Conservation (phyloP, 1,140 invertebrate genomes). For the Trachelipus rathkii region DNA sequence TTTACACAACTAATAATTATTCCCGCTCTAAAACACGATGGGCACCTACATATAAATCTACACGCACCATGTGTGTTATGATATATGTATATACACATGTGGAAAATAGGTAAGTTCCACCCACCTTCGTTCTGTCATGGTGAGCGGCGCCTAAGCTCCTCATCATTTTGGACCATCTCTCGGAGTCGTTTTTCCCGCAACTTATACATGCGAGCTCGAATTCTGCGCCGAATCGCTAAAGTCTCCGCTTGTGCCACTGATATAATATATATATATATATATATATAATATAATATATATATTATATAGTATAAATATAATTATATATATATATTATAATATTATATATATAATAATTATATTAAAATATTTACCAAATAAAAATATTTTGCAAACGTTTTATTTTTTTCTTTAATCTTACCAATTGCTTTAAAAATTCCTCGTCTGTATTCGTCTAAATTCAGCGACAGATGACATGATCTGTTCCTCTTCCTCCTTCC, state of each 20-base stretch:
- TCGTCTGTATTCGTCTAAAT: neutral
- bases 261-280: conserved; percentile 42
- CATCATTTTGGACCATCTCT: conserved; percentile 50
- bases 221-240: conserved; percentile 78
- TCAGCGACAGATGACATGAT: neutral
- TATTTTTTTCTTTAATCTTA: neutral
- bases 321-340: too few species aligned
- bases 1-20: too few species aligned
- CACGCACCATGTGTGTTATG: neutral
- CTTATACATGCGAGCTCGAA: conserved; percentile 74
- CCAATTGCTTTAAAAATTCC: neutral
- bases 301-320: too few species aligned
- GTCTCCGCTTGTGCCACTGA: conserved; percentile 77
- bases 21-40: too few species aligned
- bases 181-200: conserved; percentile 69
- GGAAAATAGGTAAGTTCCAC: neutral
- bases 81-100: neutral
- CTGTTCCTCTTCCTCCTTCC: neutral
- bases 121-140: conserved; percentile 26
- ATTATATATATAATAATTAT: too few species aligned
- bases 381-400: too few species aligned
- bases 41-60: neutral
- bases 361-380: too few species aligned
- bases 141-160: conserved; percentile 34
- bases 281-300: too few species aligned